Base-by-base conservation (phyloP, 2,797 vertebrate species). In the Melanitta fusca region DNA sequence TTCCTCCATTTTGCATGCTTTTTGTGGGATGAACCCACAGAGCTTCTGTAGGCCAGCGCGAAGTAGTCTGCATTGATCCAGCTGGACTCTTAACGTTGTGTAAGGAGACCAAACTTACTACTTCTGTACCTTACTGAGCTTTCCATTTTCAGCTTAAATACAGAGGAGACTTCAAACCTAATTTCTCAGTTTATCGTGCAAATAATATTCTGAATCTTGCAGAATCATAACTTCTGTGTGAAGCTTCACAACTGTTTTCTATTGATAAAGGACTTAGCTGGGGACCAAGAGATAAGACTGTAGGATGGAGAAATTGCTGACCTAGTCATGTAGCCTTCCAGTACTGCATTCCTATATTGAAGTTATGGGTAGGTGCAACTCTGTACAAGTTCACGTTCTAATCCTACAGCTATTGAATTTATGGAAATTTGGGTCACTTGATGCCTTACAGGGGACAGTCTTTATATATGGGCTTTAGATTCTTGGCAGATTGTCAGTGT, bases 211-310 rank as follows among this genome's bases (percentile, higher is more conserved):
- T 88, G 70, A 75, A 88, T 96, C 94, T 93, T 93, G 66, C 88
- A 94, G 92, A 92, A 88, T 96, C 88, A 30, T 88, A 95, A 84
- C 49, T 94, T 96, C 79, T 75, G 58, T 95, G 24, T 41, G 58
- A 91, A 86, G 86, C 91, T 89, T 88, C 81, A 92, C 91, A 86
- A 21, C 91, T 96, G 95, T 75, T 94, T 93, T 88, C 58, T 84
- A 66, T 72, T 93, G 96, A 96, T 96, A 96, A 94, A 93, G 90
- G 86, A 56, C 94, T 94, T 91, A 94, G 74, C 89, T 92, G 94
- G 91, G 84, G 71, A 95, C 84, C 51, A 77, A 25, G 45, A 85
- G 86, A 89, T 93, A 94, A 92, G 80, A 32, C 66, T 75, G 77
- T 39, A 79, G 74, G 47, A 87, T 78, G 84, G 41, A 94, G 81